Conservation (phyloP, 2,888 invertebrate genomes). For the Acronicta alni region DNA sequence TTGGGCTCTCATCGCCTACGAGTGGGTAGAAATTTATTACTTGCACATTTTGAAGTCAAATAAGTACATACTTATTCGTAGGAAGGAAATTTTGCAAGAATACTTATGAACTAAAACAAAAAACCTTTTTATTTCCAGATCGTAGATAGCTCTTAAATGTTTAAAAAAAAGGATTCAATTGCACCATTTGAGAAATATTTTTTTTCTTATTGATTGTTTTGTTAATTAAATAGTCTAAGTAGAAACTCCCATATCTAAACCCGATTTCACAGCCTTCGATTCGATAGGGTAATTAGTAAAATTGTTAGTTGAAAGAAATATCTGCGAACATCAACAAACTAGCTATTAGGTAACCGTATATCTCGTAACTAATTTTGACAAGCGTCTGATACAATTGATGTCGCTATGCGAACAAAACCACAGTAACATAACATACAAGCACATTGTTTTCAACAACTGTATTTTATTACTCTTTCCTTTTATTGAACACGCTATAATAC, state of each 20-base stretch:
- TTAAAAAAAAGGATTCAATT: too few species aligned
- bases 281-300: neutral
- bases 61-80: too few species aligned
- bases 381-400: conserved; percentile 43
- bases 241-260: neutral
- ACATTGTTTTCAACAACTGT: conserved; percentile 66
- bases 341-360: conserved; percentile 24
- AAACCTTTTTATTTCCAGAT: too few species aligned
- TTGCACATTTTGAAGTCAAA: too few species aligned
- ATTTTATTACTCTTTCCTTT: conserved; percentile 67
- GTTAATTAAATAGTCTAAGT: too few species aligned
- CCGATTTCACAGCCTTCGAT: conserved; percentile 2
- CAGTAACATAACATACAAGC: conserved; percentile 59
- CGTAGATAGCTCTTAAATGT: too few species aligned
- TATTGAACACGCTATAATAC: conserved; percentile 70
- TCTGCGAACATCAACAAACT: neutral
- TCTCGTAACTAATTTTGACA: conserved; percentile 39
- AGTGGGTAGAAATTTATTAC: conserved; percentile 27
- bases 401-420: conserved; percentile 57
- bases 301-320: conserved; percentile 2
- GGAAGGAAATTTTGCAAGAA: too few species aligned
- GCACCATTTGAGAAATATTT: too few species aligned
- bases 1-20: conserved; percentile 36
- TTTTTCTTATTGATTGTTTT: too few species aligned
- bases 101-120: too few species aligned